These are phyloP conservation scores for Actenoides lindsayi DNA, from an alignment of 2,113 vertebrate genomes.

Conservation along the genomic window DNA sequence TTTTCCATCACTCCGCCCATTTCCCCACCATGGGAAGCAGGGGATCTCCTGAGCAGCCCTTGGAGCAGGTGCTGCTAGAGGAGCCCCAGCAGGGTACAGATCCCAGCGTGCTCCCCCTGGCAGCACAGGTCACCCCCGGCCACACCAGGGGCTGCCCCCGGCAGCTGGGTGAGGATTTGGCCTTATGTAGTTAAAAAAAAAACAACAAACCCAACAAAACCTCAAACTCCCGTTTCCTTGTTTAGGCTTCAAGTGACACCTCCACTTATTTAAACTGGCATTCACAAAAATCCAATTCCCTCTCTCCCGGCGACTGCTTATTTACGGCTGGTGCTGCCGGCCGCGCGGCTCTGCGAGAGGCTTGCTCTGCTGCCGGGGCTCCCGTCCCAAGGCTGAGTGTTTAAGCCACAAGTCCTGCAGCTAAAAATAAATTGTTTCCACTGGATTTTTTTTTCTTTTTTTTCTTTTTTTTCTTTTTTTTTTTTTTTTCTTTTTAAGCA, in stretches of 20 bases:
- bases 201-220: too few relatives aligned
- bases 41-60: background rate
- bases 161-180: background rate
- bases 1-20: background rate
- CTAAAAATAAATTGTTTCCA: background rate
- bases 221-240: background rate
- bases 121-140: background rate
- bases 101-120: background rate
- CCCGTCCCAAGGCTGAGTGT: background rate
- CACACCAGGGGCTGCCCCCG: background rate
- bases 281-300: slow-evolving; percentile 39
- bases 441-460: background rate
- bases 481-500: background rate
- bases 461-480: background rate
- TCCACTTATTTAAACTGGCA: background rate
- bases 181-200: background rate
- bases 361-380: background rate
- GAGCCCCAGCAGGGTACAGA: background rate
- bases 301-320: background rate
- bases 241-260: slow-evolving; percentile 23
- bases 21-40: background rate
- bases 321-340: background rate
- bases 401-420: background rate
- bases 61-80: background rate
- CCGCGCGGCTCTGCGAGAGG: accelerated